Base-by-base conservation (phyloP, 1,140 invertebrate species). In the Leptoteleia sp. region DNA sequence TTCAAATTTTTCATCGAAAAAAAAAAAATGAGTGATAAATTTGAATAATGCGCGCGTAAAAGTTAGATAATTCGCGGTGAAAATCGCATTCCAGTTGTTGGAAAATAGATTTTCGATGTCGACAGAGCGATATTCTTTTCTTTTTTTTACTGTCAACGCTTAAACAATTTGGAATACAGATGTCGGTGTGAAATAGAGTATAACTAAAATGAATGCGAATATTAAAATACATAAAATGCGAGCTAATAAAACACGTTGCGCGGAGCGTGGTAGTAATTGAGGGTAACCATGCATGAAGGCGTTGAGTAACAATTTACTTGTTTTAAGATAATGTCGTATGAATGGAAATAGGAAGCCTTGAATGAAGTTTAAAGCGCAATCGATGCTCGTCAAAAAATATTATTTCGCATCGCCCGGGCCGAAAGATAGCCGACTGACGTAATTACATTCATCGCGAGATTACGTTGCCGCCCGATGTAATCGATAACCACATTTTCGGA, bases 201-300 rank as follows among this genome's bases (percentile, higher is more conserved):
- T 48, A 57, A 57, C 9, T 31, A 31, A 68, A 55, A 15, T 11
- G 48, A 19, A 17, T 9, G 8, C 9, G 38, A 61, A 45, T 67
- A 50, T 67, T 59, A 27, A 45, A 43, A 65, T 31, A 61, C 43
- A 75, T 75, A 47, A 52, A 75, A 61, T 12, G 33, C 42, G 37
- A 11, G 52, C 31, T 38, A 76, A 67, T 68, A 68, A 76, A 76
- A 68, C 62, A 52, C 71, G 62, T 68, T 68, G 64, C 47, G 25
- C 35, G 6, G 22, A 70, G 64, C 57, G 57, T 64, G 57, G 73
- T 68, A 64, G 59, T 70, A 77, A 77, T 70, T 77, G 65, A 52
- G 59, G 59, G 73, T 77, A 77, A 52, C 73, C 65, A 77, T 77
- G 65, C 73, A 65, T 71, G 73, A 76, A 70, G 64, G 57, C 50